Base-by-base conservation (phyloP, 1,140 invertebrate genomes). In the Diplogasteroides magnus region DNA sequence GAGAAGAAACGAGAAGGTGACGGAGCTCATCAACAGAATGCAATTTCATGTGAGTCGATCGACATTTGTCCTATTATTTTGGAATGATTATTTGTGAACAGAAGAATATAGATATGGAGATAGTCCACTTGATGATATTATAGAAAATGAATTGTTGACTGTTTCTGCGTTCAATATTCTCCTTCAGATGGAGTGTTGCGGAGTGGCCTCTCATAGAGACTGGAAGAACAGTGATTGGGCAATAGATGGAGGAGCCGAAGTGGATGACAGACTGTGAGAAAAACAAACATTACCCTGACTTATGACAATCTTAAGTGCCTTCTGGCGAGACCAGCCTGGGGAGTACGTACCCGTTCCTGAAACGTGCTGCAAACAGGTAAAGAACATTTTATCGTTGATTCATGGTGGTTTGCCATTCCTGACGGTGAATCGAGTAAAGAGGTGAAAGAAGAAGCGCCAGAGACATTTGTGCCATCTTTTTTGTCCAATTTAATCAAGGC, bases 1-100 rank as follows among this genome's bases (percentile, higher is more conserved):
- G 25, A 56, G 32, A 25, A 63, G 62, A 13, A 77, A 77, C 55
- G 48, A 66, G n/a, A 62, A 57, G 15, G 56, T 77, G 25, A 77
- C 75, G 2, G 28, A 61, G 15, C 60, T 76, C 27, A 70, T 77
- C 25, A 69, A 77, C 61, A 76, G 72, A 32, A 58, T 77, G 64
- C 75, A 77, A 58, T 76, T 76, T 65, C 67, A 71, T 68, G 75
- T 77, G 61, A 76, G 74, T 64, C 19, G 15, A 14, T 58, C 26
- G 26, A 48, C 0, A 26, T 27, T 0, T 25, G 64, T 15, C 29
- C 0, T 31, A 37, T 61, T 65, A 15, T n/a, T 48, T 32, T n/a
- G 31, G 37, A 67, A 67, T 62, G 1, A 60, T 6, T 48, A 1
- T 26, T 57, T 23, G n/a, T 55, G 14, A 48, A 26, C 23, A 13